Conservation (phyloP, 2,797 vertebrate genomes). For the Gallinago nigripennis region DNA sequence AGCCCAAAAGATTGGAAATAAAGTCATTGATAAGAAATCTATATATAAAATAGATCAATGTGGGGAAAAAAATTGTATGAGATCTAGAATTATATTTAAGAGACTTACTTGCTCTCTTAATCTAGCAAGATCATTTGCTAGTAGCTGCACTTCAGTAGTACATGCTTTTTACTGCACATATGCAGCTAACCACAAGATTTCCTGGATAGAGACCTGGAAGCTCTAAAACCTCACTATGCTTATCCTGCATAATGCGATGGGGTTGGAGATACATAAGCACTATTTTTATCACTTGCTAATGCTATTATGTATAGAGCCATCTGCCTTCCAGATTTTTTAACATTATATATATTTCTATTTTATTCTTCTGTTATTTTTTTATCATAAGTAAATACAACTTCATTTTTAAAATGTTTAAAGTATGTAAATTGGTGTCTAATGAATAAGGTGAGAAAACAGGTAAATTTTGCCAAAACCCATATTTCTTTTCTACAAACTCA, state of each 20-base stretch:
- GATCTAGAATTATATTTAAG: neutral
- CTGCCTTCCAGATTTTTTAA: neutral
- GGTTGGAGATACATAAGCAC: neutral
- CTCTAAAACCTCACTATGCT: neutral
- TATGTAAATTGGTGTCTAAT: neutral
- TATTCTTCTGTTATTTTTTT: neutral
- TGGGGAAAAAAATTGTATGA: neutral
- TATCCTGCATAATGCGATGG: rapidly evolving
- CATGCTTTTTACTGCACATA: neutral
- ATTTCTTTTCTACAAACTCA: neutral
- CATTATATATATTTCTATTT: neutral
- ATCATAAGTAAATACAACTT: neutral
- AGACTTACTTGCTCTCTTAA: neutral
- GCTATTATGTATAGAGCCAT: neutral
- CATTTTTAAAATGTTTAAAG: neutral
- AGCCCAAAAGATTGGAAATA: neutral
- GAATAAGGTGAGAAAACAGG: neutral
- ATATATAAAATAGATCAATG: neutral
- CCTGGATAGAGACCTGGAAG: neutral
- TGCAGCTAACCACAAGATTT: neutral
- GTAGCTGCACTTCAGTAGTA: neutral
- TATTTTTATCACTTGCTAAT: neutral
- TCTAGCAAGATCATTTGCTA: neutral
- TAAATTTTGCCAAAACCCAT: neutral
- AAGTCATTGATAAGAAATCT: neutral